Evolutionary conservation across 2,113 vertebrate species (phyloP).

Genomic region (Coracopsis vasa): DNA sequence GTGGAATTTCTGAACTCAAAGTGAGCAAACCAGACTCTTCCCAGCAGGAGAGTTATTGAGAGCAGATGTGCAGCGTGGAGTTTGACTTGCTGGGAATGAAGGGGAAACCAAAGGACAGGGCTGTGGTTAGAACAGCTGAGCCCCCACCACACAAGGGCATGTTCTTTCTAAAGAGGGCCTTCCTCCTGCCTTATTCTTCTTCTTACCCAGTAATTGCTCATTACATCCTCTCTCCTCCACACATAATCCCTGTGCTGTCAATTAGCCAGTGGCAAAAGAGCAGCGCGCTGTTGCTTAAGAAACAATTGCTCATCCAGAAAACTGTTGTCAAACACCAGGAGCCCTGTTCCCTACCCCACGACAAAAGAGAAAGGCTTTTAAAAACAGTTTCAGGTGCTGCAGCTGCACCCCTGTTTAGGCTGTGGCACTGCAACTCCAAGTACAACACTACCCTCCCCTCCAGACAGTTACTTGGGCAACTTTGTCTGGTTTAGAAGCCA

Average conservation of each 20-base stretch:
- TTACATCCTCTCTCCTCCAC: background rate
- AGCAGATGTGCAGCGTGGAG: background rate
- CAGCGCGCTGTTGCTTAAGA: conserved; percentile 3
- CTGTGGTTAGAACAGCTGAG: background rate
- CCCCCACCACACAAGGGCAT: background rate
- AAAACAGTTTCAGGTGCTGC: background rate
- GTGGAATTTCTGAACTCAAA: background rate
- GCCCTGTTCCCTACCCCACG: background rate
- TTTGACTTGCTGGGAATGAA: background rate
- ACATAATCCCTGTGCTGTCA: background rate
- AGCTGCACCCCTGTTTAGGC: background rate
- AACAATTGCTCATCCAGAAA: background rate
- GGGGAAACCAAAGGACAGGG: background rate
- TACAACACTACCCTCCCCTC: background rate
- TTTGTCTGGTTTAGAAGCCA: background rate
- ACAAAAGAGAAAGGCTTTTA: background rate
- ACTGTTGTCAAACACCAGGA: background rate
- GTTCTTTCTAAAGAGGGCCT: background rate
- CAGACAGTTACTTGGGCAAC: background rate
- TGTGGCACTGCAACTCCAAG: background rate
- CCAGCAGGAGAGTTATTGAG: background rate
- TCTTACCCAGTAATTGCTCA: background rate
- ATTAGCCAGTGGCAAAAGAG: background rate
- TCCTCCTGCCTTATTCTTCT: background rate
- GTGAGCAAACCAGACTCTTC: background rate